These are phyloP conservation scores for Xylocopa sonorina DNA, from an alignment of 1,140 invertebrate species.

Conservation along the genomic window DNA sequence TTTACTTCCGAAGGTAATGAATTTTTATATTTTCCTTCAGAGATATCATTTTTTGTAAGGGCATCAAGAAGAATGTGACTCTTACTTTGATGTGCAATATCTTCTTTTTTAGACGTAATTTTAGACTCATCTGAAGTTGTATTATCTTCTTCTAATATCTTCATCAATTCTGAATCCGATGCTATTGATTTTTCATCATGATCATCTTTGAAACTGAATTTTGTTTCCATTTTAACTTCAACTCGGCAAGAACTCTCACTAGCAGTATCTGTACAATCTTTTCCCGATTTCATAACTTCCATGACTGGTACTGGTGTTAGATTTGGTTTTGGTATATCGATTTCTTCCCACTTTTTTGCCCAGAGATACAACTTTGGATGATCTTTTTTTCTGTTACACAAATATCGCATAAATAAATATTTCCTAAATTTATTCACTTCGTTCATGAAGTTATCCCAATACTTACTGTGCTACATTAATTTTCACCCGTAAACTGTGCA, in stretches of 20 bases:
- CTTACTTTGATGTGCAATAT: slow-evolving; percentile 56
- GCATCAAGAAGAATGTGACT: slow-evolving; percentile 73
- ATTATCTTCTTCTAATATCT: slow-evolving; percentile 79
- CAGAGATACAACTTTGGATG: slow-evolving; percentile 93
- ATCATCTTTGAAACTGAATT: slow-evolving; percentile 68
- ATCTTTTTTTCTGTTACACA: slow-evolving; percentile 85
- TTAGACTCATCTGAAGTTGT: slow-evolving; percentile 73
- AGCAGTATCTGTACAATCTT: slow-evolving; percentile 43
- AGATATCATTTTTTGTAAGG: slow-evolving; percentile 65
- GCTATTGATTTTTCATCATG: slow-evolving; percentile 76
- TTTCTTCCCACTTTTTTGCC: slow-evolving; percentile 91
- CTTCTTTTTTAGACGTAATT: slow-evolving; percentile 66
- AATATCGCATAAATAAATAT: slow-evolving; percentile 26
- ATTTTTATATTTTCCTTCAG: slow-evolving; percentile 51
- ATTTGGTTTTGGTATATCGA: slow-evolving; percentile 74
- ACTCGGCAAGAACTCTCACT: slow-evolving; percentile 53
- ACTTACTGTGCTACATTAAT: slow-evolving; percentile 89
- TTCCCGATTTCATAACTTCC: slow-evolving; percentile 68
- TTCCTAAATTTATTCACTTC: neutral
- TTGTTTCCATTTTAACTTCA: slow-evolving; percentile 67
- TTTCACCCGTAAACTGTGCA: slow-evolving; percentile 89
- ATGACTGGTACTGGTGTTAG: slow-evolving; percentile 74
- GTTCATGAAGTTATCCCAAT: neutral
- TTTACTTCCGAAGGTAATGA: slow-evolving; percentile 43
- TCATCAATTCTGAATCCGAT: slow-evolving; percentile 79